A percentile compares a stretch with the other conserved stretches of the same genome.
Evolutionary conservation across 2,797 vertebrate genomes (phyloP).

Genomic region (Darevskia nairensis): DNA sequence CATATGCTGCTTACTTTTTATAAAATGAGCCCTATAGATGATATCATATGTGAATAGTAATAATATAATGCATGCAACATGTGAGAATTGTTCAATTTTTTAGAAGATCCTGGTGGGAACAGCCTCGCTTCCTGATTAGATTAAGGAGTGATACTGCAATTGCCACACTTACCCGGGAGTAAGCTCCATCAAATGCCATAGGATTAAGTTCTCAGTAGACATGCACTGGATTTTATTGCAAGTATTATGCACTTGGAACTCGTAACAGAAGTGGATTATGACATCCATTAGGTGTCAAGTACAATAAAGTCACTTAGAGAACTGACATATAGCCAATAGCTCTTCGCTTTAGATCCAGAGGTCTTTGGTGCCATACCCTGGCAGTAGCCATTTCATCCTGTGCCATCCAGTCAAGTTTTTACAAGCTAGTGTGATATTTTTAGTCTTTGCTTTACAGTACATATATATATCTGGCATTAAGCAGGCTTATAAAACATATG

Average conservation of each 20-base stretch:
- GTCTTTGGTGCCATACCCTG: neutral
- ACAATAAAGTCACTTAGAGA: neutral
- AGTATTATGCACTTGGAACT: neutral
- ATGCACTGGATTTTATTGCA: no score
- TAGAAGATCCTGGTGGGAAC: no score
- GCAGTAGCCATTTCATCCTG: neutral
- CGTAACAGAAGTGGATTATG: neutral
- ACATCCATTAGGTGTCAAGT: neutral
- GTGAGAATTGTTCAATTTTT: no score
- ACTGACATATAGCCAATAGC: neutral
- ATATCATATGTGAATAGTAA: no score
- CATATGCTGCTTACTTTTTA: no score
- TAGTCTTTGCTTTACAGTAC: neutral
- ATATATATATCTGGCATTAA: neutral
- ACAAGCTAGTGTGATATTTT: neutral
- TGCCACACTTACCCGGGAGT: no score
- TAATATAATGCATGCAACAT: no score
- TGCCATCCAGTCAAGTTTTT: neutral
- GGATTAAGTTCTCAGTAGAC: no score
- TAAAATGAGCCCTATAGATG: no score
- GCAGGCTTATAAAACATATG: constrained; percentile 29
- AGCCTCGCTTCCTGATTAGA: no score
- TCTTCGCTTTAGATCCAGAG: neutral
- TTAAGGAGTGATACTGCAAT: no score
- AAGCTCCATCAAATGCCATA: no score